Conservation (phyloP, 2,888 invertebrate genomes). For the Drosophila affinis region DNA sequence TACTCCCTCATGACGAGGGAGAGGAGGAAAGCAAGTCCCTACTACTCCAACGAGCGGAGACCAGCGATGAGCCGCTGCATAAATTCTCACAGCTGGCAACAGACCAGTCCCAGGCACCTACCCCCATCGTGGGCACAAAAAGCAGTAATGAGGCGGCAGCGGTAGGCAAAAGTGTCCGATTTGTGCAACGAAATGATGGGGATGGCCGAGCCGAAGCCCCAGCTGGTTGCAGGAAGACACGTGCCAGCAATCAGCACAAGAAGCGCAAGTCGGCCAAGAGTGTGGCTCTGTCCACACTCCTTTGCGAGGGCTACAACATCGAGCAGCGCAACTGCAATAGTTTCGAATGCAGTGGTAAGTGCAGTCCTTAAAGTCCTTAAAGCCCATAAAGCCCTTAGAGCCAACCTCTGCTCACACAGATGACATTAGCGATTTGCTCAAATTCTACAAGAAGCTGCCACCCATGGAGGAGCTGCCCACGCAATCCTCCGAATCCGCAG, state of each 20-base stretch:
- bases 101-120: slow-evolving; percentile 21
- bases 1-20: slow-evolving; percentile 50
- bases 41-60: slow-evolving; percentile 58
- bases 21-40: slow-evolving; percentile 20
- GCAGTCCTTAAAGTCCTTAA: slow-evolving; percentile 6
- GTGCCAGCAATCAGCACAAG: slow-evolving; percentile 67
- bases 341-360: slow-evolving; percentile 83
- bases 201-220: slow-evolving; percentile 5
- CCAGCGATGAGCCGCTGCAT: slow-evolving; percentile 47
- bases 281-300: slow-evolving; percentile 79
- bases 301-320: slow-evolving; percentile 84
- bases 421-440: slow-evolving; percentile 83
- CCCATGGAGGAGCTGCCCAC: slow-evolving; percentile 67
- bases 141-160: slow-evolving; percentile 52
- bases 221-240: slow-evolving; percentile 47
- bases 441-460: slow-evolving; percentile 83
- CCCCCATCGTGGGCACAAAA: slow-evolving; percentile 53
- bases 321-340: slow-evolving; percentile 84
- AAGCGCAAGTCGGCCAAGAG: slow-evolving; percentile 79
- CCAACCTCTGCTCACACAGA: slow-evolving; percentile 60
- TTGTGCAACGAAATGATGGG: slow-evolving; percentile 46
- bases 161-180: slow-evolving; percentile 59
- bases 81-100: slow-evolving; percentile 46
- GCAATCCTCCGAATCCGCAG: slow-evolving; percentile 18
- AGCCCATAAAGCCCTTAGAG: neutral